Conservation (phyloP, 2,797 vertebrate genomes). For the Chaunax sp. region DNA sequence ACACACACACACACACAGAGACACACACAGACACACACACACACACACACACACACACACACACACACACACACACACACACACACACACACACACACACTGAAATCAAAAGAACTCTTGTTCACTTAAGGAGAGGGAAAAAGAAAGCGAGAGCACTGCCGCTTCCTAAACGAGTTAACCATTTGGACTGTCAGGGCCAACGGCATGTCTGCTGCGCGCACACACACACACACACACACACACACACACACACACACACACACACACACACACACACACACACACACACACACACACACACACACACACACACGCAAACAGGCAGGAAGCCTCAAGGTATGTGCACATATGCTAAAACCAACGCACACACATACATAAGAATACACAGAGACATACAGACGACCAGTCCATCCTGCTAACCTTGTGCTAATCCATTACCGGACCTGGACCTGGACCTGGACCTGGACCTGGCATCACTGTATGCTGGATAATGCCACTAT, state of each 20-base stretch:
- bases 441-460: conserved; percentile 20
- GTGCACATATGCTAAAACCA: conserved; percentile 42
- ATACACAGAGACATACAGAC: background rate
- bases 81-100: conserved; percentile 51
- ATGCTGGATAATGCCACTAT: conserved; percentile 22
- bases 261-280: conserved; percentile 7
- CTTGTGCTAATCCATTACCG: conserved; percentile 41
- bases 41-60: conserved; percentile 65
- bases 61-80: conserved; percentile 55
- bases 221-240: conserved; percentile 21
- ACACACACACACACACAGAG: conserved; percentile 51
- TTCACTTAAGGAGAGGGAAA: conserved; percentile 80
- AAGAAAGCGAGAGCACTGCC: conserved; percentile 68
- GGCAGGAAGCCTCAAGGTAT: conserved; percentile 43
- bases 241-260: conserved; percentile 19
- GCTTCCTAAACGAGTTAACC: conserved; percentile 90
- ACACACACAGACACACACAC: conserved; percentile 41
- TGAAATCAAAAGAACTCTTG: conserved; percentile 94
- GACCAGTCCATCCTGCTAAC: conserved; percentile 20
- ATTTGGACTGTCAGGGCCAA: conserved; percentile 82
- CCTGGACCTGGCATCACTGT: conserved; percentile 33
- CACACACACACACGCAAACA: conserved; percentile 5
- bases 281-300: conserved; percentile 18
- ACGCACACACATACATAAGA: background rate
- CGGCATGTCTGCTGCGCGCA: conserved; percentile 55